Evolutionary conservation across 2,113 vertebrate species (phyloP).

Genomic region (Corythoichthys intestinalis): DNA sequence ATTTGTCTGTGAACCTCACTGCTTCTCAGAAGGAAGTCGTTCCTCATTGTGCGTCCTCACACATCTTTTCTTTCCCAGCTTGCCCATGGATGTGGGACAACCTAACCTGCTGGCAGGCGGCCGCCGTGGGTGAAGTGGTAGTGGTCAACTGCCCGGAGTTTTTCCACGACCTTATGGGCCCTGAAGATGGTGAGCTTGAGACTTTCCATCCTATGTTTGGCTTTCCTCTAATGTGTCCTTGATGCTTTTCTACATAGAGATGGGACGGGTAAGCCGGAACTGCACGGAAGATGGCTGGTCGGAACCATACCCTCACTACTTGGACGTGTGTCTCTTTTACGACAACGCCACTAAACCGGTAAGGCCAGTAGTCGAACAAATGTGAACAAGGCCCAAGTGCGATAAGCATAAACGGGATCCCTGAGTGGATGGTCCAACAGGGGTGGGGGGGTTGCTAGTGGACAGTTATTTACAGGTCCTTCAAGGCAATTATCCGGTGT

Average conservation of each 20-base stretch:
- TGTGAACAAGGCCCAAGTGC: too few species aligned
- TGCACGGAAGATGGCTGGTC: slow-evolving; percentile 94
- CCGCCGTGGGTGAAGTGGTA: slow-evolving; percentile 79
- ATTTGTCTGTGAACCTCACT: neutral
- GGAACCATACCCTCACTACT: slow-evolving; percentile 89
- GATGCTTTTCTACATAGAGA: slow-evolving; percentile 48
- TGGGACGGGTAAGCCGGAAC: slow-evolving; percentile 85
- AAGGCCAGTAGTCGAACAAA: neutral
- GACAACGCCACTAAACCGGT: slow-evolving; percentile 78
- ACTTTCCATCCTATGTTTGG: neutral
- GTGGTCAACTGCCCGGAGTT: slow-evolving; percentile 86
- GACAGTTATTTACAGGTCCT: too few species aligned
- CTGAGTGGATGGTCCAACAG: too few species aligned
- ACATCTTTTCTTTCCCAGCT: slow-evolving; percentile 49
- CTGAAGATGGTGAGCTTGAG: slow-evolving; percentile 80
- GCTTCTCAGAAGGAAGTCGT: neutral
- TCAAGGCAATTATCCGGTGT: too few species aligned
- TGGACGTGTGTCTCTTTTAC: slow-evolving; percentile 83
- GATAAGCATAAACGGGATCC: too few species aligned
- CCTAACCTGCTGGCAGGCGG: slow-evolving; percentile 91
- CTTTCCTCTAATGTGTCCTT: neutral
- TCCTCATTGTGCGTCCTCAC: neutral
- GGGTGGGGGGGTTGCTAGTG: too few species aligned
- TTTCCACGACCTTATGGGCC: slow-evolving; percentile 79
- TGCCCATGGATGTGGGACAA: slow-evolving; percentile 97